A percentile compares a stretch with the other conserved stretches of the same genome.
These are phyloP conservation scores for Ethmia dodecea DNA, from an alignment of 2,888 invertebrate species.

Conservation along the genomic window DNA sequence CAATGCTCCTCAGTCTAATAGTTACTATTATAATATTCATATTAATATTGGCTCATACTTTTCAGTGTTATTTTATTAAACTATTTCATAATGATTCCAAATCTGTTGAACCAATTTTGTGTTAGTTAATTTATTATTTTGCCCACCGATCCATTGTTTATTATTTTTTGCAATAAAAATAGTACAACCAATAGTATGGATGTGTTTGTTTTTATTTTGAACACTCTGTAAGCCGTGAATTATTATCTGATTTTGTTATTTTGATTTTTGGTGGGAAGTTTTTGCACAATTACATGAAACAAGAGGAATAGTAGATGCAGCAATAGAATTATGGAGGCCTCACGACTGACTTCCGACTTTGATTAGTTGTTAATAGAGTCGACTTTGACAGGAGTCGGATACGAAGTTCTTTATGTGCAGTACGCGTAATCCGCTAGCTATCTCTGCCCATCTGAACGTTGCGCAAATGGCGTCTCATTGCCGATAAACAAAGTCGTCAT, in stretches of 20 bases:
- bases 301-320: conserved; percentile 3
- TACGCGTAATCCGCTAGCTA: no score
- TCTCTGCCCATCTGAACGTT: no score
- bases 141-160: conserved; percentile 41
- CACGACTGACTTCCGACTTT: conserved; percentile 15
- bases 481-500: no score
- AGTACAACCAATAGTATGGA: conserved; percentile 24
- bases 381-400: no score
- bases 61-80: no score
- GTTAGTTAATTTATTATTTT: conserved; percentile 27
- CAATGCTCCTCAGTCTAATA: conserved; percentile 25
- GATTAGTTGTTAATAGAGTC: no score
- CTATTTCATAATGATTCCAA: no score
- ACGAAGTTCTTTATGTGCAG: no score
- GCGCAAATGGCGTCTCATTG: no score
- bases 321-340: conserved; percentile 21
- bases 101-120: conserved; percentile 23
- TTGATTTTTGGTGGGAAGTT: conserved; percentile 27
- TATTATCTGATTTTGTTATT: conserved; percentile 19
- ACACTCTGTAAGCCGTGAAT: not conserved
- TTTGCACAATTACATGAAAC: conserved; percentile 6
- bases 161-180: conserved; percentile 28
- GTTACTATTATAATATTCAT: no score
- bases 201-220: not conserved
- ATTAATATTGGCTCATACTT: no score